Evolutionary conservation across 2,888 invertebrate genomes (phyloP).

Genomic region (Apocheima hispidaria): DNA sequence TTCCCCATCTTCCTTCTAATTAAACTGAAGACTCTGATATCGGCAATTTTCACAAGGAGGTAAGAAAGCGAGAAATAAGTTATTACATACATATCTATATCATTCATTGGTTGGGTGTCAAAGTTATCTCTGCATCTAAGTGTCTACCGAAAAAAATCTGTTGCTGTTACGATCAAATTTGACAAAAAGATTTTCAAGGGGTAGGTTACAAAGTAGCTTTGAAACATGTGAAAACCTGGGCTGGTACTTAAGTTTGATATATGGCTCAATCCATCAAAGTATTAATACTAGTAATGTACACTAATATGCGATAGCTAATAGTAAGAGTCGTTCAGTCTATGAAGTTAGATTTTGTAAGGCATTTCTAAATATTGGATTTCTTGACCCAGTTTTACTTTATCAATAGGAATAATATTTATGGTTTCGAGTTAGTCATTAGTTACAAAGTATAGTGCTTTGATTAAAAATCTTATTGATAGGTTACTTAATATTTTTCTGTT

Average conservation of each 20-base stretch:
- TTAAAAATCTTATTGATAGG: not conserved
- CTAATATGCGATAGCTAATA: conserved; percentile 4
- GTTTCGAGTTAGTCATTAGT: conserved; percentile 5
- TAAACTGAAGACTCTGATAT: not conserved
- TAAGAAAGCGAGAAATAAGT: not conserved
- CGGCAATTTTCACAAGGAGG: not conserved
- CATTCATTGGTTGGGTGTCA: too few species aligned
- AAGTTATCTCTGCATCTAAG: too few species aligned
- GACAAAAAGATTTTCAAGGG: not conserved
- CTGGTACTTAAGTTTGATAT: conserved; percentile 2
- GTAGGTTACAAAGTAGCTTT: not conserved
- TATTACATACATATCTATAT: not conserved
- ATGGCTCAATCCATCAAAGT: conserved; percentile 15
- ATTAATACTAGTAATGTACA: conserved; percentile 2
- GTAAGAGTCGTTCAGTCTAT: not conserved
- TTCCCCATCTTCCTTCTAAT: not conserved
- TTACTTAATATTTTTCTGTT: not conserved
- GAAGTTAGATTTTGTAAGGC: conserved; percentile 6
- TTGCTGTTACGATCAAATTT: not conserved
- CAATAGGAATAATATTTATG: not conserved
- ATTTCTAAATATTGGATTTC: conserved; percentile 30
- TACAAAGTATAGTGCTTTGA: conserved; percentile 6
- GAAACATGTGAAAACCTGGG: not conserved
- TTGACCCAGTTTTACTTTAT: conserved; percentile 40
- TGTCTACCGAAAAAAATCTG: too few species aligned